Conservation (phyloP, 2,888 invertebrate species). For the Tetanocera ferruginea region DNA sequence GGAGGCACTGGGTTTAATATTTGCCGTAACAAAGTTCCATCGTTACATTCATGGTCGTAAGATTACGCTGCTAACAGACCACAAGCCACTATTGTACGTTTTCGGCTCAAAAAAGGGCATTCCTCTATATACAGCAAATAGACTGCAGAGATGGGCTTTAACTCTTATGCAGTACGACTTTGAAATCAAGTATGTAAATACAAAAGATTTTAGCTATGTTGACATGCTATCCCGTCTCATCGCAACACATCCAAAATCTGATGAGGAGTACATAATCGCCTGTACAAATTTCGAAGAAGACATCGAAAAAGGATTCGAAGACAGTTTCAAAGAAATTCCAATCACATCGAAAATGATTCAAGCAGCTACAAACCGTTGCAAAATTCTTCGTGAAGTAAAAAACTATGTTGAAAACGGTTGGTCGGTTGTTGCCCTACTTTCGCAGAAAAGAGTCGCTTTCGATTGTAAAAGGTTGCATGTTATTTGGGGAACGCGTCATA, state of each 20-base stretch:
- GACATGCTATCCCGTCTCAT: constrained; percentile 35
- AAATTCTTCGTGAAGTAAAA: background rate
- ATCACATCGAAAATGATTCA: background rate
- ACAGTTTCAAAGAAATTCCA: background rate
- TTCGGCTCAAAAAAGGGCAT: constrained; percentile 37
- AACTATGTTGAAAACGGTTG: background rate
- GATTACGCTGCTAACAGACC: constrained; percentile 35
- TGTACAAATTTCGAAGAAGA: background rate
- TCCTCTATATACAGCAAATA: constrained; percentile 34
- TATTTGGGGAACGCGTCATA: constrained; percentile 13
- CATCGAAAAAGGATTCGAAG: background rate
- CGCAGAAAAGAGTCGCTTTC: constrained; percentile 13
- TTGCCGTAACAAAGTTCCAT: background rate
- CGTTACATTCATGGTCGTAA: constrained; percentile 13
- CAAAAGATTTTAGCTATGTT: constrained; percentile 29
- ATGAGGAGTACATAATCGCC: background rate
- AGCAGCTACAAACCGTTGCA: background rate
- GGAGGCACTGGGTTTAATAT: constrained; percentile 19
- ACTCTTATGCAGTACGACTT: constrained; percentile 34
- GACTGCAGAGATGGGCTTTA: constrained; percentile 34
- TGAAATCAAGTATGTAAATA: constrained; percentile 32
- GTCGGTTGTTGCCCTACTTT: background rate
- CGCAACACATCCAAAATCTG: background rate
- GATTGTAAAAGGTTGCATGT: background rate
- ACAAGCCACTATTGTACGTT: constrained; percentile 35